These are phyloP conservation scores for Albula goreensis DNA, from an alignment of 2,113 vertebrate species.

Conservation along the genomic window DNA sequence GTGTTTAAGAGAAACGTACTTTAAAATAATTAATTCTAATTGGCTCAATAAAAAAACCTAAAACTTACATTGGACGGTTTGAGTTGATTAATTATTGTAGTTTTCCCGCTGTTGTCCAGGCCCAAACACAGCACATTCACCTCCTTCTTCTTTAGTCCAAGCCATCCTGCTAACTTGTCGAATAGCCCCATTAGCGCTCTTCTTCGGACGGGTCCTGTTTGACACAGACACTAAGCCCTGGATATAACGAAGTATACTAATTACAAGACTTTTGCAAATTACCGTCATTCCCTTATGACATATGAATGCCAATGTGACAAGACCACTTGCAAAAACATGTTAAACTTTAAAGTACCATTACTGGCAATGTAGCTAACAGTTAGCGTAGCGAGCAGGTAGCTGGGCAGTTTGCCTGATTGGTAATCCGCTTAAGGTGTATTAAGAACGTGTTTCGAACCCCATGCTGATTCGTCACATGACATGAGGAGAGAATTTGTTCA, in stretches of 20 bases:
- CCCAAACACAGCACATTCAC: conserved; percentile 95
- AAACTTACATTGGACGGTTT: conserved; percentile 92
- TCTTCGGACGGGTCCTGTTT: neutral
- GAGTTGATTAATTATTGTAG: conserved; percentile 95
- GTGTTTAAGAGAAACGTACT: too few relatives aligned
- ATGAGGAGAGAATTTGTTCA: neutral
- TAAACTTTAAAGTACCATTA: neutral
- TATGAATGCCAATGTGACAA: neutral
- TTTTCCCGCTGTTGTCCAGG: conserved; percentile 97
- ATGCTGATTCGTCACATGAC: neutral
- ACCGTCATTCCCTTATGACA: neutral
- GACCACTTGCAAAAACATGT: neutral
- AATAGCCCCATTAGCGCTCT: conserved; percentile 84
- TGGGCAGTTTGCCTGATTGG: neutral
- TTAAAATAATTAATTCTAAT: too few relatives aligned
- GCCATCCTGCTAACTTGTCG: conserved; percentile 90
- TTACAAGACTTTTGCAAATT: neutral
- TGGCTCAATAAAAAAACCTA: neutral
- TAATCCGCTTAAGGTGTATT: conserved; percentile 9
- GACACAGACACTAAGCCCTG: neutral
- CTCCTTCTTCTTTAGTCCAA: conserved; percentile 94
- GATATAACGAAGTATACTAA: neutral
- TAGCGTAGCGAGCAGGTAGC: neutral
- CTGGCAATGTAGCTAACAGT: neutral
- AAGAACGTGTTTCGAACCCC: neutral